Conservation (phyloP, 2,888 invertebrate species). For the Drosophila leonis region DNA sequence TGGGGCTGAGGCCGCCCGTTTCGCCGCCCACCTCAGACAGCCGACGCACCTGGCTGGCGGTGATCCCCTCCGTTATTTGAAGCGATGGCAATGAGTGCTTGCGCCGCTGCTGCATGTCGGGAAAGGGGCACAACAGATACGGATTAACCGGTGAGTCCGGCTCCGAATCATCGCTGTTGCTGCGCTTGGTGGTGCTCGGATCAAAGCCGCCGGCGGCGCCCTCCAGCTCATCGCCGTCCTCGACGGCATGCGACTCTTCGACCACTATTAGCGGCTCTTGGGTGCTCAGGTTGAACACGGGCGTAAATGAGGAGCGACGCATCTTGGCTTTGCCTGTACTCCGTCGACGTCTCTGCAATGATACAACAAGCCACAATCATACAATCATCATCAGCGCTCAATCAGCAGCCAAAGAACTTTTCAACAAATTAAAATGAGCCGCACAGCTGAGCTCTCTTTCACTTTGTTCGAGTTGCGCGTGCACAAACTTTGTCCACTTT, state of each 20-base stretch:
- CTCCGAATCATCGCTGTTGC: conserved; percentile 88
- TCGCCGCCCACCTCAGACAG: conserved; percentile 92
- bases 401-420: conserved; percentile 20
- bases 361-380: conserved; percentile 7
- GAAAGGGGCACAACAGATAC: conserved; percentile 92
- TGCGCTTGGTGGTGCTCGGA: conserved; percentile 84
- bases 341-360: conserved; percentile 19
- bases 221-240: conserved; percentile 89
- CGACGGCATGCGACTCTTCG: conserved; percentile 90
- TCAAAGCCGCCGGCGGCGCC: conserved; percentile 88
- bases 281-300: conserved; percentile 86
- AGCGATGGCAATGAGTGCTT: conserved; percentile 94
- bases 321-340: conserved; percentile 81
- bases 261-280: conserved; percentile 94
- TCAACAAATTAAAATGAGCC: conserved; percentile 43
- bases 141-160: conserved; percentile 93
- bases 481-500: conserved; percentile 9
- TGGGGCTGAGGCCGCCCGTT: conserved; percentile 90
- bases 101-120: conserved; percentile 90
- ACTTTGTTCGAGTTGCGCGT: conserved; percentile 2
- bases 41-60: conserved; percentile 94
- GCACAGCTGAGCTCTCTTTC: conserved; percentile 46
- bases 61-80: conserved; percentile 93
- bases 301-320: conserved; percentile 90
- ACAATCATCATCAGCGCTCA: conserved; percentile 12